A percentile compares a stretch with the other conserved stretches of the same genome.
phyloP scores from a whole-genome alignment of 2,888 invertebrate species.

The Thymelicus sylvestris region DNA sequence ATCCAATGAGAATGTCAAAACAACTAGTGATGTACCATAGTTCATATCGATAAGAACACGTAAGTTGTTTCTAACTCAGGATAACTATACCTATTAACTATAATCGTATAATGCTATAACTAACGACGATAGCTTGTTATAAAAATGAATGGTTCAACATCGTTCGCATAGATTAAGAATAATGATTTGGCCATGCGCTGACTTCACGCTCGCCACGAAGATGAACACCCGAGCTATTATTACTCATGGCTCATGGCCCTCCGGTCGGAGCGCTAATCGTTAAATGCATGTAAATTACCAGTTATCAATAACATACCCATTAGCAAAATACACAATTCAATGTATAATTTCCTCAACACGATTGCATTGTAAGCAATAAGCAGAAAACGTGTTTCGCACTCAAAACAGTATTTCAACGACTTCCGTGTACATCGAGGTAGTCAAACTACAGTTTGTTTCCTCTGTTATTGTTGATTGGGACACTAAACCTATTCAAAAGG shows the following conservation, averaged over 20 bases:
- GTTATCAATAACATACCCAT: conserved; percentile 37
- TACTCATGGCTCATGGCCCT: conserved; percentile 27
- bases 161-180: conserved; percentile 33
- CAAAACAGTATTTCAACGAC: conserved; percentile 27
- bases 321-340: conserved; percentile 34
- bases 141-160: conserved; percentile 35
- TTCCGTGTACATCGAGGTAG: conserved; percentile 25
- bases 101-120: conserved; percentile 21
- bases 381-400: conserved; percentile 26
- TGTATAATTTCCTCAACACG: conserved; percentile 25
- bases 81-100: neutral
- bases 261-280: conserved; percentile 20
- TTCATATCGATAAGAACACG: conserved; percentile 24
- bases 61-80: neutral
- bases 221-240: conserved; percentile 27
- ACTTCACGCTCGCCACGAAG: conserved; percentile 22
- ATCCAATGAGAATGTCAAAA: conserved; percentile 9
- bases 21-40: conserved; percentile 26
- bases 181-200: conserved; percentile 34
- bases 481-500: neutral
- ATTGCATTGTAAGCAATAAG: conserved; percentile 32
- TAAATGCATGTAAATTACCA: conserved; percentile 32
- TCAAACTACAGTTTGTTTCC: conserved; percentile 23
- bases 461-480: conserved; percentile 7
- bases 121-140: conserved; percentile 32